These are phyloP conservation scores for Trachelus tabidus DNA, from an alignment of 2,888 invertebrate species.

Conservation along the genomic window DNA sequence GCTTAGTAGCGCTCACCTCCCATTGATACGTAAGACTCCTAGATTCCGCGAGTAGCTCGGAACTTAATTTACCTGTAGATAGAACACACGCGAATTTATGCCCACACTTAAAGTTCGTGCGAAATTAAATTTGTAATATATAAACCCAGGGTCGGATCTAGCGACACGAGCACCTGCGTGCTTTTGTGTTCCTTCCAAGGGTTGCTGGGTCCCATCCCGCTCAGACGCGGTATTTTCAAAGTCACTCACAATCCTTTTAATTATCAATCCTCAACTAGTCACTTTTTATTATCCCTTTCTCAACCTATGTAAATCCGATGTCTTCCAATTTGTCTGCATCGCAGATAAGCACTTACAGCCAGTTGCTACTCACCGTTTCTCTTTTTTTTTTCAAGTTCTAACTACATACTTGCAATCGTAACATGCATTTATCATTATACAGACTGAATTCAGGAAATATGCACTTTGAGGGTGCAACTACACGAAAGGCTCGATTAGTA, in stretches of 20 bases:
- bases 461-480: background rate
- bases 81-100: background rate
- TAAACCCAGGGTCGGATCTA: constrained; percentile 27
- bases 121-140: constrained; percentile 40
- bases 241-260: background rate
- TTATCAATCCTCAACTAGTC: background rate
- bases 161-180: constrained; percentile 17
- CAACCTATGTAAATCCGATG: background rate
- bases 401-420: background rate
- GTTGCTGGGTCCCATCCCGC: background rate
- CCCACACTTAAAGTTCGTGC: background rate
- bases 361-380: background rate
- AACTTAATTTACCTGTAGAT: background rate
- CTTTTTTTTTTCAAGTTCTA: background rate
- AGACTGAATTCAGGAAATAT: background rate
- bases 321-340: background rate
- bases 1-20: constrained; percentile 8
- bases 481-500: background rate
- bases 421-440: background rate
- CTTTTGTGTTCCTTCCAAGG: constrained; percentile 2
- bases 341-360: background rate
- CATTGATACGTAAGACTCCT: background rate
- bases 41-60: background rate
- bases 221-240: background rate
- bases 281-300: background rate